These are phyloP conservation scores for Sphaerodactylus townsendi DNA, from an alignment of 2,113 vertebrate genomes.

Conservation along the genomic window DNA sequence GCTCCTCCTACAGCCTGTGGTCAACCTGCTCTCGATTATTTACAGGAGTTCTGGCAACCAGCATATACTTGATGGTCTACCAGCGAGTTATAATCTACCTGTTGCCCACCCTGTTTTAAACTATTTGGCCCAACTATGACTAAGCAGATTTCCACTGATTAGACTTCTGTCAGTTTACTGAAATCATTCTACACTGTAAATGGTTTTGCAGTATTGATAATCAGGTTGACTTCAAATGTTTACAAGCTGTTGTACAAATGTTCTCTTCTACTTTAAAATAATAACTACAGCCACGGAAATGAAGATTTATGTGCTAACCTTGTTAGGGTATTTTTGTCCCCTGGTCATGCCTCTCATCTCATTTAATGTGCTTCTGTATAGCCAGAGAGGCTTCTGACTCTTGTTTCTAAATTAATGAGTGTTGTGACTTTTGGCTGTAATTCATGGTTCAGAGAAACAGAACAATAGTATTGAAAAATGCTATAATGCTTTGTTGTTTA, in stretches of 20 bases:
- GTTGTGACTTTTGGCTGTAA: not conserved
- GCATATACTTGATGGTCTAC: not conserved
- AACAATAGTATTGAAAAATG: not conserved
- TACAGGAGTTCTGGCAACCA: not conserved
- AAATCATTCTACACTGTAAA: not conserved
- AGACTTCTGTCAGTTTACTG: not conserved
- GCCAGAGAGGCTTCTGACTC: not conserved
- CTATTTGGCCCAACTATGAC: not conserved
- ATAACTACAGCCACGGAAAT: not conserved
- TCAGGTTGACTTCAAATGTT: not conserved
- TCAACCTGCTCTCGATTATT: not conserved
- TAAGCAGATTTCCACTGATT: not conserved
- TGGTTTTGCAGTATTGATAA: too few species aligned
- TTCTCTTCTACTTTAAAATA: not conserved
- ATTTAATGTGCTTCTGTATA: not conserved
- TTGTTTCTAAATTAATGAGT: not conserved
- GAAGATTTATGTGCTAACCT: not conserved
- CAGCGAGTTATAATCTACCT: not conserved
- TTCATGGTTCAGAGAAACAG: not conserved
- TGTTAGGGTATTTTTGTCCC: not conserved
- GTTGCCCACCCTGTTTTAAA: not conserved
- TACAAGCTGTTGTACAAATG: not conserved
- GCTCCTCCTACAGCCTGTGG: too few species aligned
- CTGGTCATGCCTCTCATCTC: not conserved
- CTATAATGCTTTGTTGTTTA: too few species aligned